Base-by-base conservation (phyloP, 2,113 vertebrate genomes). In the Procavia capensis region DNA sequence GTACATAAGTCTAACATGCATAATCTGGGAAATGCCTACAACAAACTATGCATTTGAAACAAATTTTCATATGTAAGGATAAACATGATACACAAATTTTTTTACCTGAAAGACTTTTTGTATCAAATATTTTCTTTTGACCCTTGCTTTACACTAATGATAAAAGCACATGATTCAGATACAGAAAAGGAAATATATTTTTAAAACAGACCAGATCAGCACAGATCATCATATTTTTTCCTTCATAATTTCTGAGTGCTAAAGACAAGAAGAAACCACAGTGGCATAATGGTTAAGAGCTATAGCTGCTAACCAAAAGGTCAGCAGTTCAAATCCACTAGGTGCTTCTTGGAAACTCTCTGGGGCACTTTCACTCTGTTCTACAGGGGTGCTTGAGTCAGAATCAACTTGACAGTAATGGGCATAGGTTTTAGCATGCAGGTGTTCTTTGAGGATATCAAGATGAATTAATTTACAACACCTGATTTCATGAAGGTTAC, bases 381-480 rank as follows among this genome's bases (percentile, higher is more conserved):
- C n/a, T n/a, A n/a, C n/a, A n/a, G n/a, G n/a, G n/a, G n/a, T n/a
- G n/a, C n/a, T n/a, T n/a, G n/a, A n/a, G n/a, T n/a, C n/a, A n/a
- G n/a, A n/a, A n/a, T n/a, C n/a, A n/a, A n/a, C n/a, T n/a, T n/a
- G n/a, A n/a, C n/a, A n/a, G n/a, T n/a, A n/a, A n/a, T n/a, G n/a
- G n/a, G n/a, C n/a, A n/a, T n/a, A 79, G 8, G 70, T 29, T 16
- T 43, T 2, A 36, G 9, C 27, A 45, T 94, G 43, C 70, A 34
- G 24, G 39, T 76, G 16, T 70, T 92, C n/a, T 88, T 90, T 72
- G 13, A 92, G 92, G 78, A 86, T 57, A 85, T 47, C 36, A 76
- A 47, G 10, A 90, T 78, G 8, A 82, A 74, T 54, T 31, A 14
- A 95, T 50, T 80, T 66, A n/a, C 25, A 34, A 27, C 10, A 61